Percentiles rank a stretch among this genome's conserved stretches.
These are phyloP conservation scores for Toxostoma redivivum DNA, from an alignment of 2,113 vertebrate genomes.

Conservation along the genomic window DNA sequence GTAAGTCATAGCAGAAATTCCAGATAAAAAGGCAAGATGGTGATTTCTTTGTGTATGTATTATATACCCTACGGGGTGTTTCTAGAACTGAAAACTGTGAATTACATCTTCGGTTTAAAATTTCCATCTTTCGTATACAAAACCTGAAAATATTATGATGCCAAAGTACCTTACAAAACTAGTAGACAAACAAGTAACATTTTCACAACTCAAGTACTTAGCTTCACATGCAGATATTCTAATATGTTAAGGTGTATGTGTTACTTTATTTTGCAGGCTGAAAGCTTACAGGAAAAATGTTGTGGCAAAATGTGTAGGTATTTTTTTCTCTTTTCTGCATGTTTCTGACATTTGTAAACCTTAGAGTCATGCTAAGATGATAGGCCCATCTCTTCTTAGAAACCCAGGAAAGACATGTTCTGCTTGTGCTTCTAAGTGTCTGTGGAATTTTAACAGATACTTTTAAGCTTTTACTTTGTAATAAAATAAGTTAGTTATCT, in stretches of 20 bases:
- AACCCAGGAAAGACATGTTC: neutral
- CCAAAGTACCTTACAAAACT: neutral
- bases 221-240: neutral
- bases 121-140: neutral
- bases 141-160: neutral
- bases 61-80: neutral
- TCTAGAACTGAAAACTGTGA: neutral
- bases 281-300: slow-evolving; percentile 95
- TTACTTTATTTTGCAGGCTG: slow-evolving; percentile 79
- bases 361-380: neutral
- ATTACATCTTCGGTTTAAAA: neutral
- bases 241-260: neutral
- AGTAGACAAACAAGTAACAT: neutral
- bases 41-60: neutral
- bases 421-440: neutral
- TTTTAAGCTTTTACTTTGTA: neutral
- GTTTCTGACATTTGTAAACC: neutral
- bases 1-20: neutral
- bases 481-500: neutral
- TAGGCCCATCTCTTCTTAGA: neutral
- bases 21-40: neutral
- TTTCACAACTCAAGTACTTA: neutral
- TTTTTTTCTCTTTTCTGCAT: neutral
- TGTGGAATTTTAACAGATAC: neutral
- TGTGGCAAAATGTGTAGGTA: slow-evolving; percentile 96